These are phyloP conservation scores for Netelia melanura DNA, from an alignment of 2,888 invertebrate genomes.

Conservation along the genomic window DNA sequence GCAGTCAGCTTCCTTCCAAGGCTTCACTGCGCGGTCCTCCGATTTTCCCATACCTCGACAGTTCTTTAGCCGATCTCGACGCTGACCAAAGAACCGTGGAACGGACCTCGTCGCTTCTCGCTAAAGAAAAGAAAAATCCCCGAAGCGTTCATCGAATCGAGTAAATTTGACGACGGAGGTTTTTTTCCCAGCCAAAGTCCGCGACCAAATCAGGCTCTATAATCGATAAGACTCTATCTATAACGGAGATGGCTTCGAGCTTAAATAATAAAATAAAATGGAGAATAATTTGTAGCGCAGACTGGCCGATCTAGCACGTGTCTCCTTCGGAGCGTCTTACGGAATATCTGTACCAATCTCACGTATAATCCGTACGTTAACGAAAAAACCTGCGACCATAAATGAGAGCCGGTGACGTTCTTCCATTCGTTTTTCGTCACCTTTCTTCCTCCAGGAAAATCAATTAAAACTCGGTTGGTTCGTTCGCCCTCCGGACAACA, in stretches of 20 bases:
- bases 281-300: too few species aligned
- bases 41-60: constrained; percentile 1
- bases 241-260: constrained; percentile 51
- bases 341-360: constrained; percentile 59
- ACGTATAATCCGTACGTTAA: constrained; percentile 67
- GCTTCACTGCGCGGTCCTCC: constrained; percentile 13
- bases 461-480: too few species aligned
- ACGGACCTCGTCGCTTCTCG: neutral
- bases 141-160: constrained; percentile 40
- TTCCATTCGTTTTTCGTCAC: too few species aligned
- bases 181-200: constrained; percentile 8
- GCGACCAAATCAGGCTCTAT: constrained; percentile 33
- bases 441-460: too few species aligned
- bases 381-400: constrained; percentile 64
- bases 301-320: neutral
- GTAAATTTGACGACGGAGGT: constrained; percentile 44
- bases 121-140: neutral
- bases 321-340: neutral
- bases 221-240: constrained; percentile 24
- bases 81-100: neutral
- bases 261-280: too few species aligned
- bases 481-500: too few species aligned
- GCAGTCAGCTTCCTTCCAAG: constrained; percentile 9
- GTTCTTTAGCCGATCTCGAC: too few species aligned
- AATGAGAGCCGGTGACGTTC: constrained; percentile 9